Base-by-base conservation (phyloP, 2,113 vertebrate genomes). In the Nibea coibor region DNA sequence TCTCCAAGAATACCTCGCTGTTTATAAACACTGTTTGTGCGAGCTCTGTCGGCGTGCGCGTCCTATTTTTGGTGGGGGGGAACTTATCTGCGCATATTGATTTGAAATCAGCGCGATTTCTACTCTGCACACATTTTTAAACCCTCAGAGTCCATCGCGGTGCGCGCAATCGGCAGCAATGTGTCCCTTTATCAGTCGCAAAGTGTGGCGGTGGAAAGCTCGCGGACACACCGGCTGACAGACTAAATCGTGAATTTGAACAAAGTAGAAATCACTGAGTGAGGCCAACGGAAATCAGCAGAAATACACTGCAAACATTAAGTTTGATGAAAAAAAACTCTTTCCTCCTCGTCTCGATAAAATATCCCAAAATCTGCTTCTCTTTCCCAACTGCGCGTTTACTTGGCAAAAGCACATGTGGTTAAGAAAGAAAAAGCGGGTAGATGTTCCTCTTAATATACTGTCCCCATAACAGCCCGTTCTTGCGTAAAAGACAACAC, bases 101-200 rank as follows among this genome's bases (percentile, higher is more conserved):
- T 59, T 7, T 28, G 17, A 67, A 70, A 66, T 67, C 12, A 24
- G 67, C 64, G 62, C 48, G 61, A 70, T 66, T 78, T 84, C 35
- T 67, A 43, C 61, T 82, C 22, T 61, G 43, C 75, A 72, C 54
- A 22, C 74, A 62, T 75, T 24, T 39, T 57, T 42, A 84, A 74
- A 84, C 35, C 62, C 4, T 66, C 77, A 75, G 16, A 67, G 89
- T 89, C 91, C 89, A 86, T 87, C 3, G 58, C 73, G 54, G 76
- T 71, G 83, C 75, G 65, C 77, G 7, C 65, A 26, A 56, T 42
- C 31, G 10, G 71, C 62, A 64, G 69, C 48, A 10, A 61, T 2
- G 68, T 10, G 67, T 77, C 74, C 59, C 26, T 5, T 54, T n/a
- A 71, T 57, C 78, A 71, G 72, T 62, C 51, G 31, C 57, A 72